A percentile compares a stretch with the other conserved stretches of the same genome.
Conservation (phyloP, 2,113 vertebrate species). For the Chauna torquata region DNA sequence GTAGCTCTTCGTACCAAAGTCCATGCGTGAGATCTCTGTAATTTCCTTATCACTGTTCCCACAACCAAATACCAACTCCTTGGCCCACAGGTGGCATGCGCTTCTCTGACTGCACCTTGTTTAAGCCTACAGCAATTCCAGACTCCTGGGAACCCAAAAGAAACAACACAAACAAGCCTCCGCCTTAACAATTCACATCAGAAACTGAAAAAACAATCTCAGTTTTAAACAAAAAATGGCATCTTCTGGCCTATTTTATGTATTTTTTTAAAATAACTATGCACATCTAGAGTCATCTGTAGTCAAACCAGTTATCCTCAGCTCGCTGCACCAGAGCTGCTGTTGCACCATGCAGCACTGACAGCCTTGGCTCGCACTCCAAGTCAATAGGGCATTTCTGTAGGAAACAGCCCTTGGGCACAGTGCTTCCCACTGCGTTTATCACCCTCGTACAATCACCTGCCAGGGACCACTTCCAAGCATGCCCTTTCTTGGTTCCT, state of each 20-base stretch:
- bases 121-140: constrained; percentile 4
- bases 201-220: background rate
- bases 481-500: background rate
- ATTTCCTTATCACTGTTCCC: background rate
- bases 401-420: background rate
- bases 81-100: background rate
- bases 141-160: background rate
- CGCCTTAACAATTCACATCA: constrained; percentile 25
- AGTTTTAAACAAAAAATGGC: constrained; percentile 17
- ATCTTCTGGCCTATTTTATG: background rate
- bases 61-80: background rate
- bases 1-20: background rate
- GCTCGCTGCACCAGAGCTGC: background rate
- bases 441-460: background rate
- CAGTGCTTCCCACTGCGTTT: background rate
- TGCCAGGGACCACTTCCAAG: background rate
- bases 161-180: background rate
- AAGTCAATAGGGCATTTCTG: background rate
- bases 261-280: background rate
- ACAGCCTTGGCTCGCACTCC: background rate
- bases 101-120: background rate
- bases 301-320: background rate
- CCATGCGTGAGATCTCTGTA: background rate
- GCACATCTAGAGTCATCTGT: background rate
- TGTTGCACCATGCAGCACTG: background rate